These are phyloP conservation scores for Tetrax tetrax DNA, from an alignment of 2,113 vertebrate species.

Conservation along the genomic window DNA sequence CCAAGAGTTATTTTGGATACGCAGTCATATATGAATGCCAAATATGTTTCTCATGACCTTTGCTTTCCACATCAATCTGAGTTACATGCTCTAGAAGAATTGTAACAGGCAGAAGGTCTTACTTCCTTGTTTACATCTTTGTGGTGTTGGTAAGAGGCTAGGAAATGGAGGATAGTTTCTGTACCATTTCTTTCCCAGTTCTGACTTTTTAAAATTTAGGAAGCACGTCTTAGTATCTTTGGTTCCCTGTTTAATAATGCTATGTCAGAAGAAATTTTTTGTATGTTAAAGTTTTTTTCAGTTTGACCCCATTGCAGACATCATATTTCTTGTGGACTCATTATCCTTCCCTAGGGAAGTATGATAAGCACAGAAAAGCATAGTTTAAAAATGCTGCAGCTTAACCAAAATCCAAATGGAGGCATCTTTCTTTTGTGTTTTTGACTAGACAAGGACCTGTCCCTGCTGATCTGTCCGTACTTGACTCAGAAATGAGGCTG, in stretches of 20 bases:
- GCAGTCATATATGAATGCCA: neutral
- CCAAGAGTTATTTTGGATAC: neutral
- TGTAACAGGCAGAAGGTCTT: neutral
- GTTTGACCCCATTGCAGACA: neutral
- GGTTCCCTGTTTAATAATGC: neutral
- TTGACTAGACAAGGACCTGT: neutral
- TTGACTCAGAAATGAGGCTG: neutral
- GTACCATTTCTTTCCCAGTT: neutral
- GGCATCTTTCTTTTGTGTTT: neutral
- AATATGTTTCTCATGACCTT: slow-evolving; percentile 8
- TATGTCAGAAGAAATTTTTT: neutral
- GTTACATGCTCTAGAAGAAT: neutral
- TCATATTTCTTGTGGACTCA: neutral
- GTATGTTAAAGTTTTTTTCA: neutral
- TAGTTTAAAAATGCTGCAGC: neutral
- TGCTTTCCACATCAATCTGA: neutral
- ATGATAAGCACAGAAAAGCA: neutral
- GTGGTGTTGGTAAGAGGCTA: neutral
- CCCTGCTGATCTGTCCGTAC: neutral
- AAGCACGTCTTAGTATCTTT: neutral
- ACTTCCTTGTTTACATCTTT: neutral
- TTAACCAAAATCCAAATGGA: neutral
- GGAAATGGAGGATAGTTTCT: neutral
- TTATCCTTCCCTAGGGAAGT: neutral
- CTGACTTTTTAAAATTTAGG: neutral